phyloP scores from a whole-genome alignment of 2,888 invertebrate species.

The Apamea epomidion region DNA sequence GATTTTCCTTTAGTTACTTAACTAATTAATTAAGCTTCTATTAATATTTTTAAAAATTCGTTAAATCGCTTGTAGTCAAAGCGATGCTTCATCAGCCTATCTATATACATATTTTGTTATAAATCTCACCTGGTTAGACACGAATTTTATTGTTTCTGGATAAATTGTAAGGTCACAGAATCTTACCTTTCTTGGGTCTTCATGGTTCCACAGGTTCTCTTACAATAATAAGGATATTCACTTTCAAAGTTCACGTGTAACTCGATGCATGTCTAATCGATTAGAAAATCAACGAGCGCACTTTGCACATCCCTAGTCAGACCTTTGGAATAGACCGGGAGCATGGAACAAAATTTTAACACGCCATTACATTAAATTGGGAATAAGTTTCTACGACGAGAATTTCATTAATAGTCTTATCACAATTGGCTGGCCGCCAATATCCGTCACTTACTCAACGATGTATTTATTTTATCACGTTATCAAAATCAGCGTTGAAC shows the following conservation, averaged over 20 bases:
- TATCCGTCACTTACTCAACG: slow-evolving; percentile 47
- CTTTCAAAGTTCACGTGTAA: not conserved
- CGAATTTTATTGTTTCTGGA: not conserved
- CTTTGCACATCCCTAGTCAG: not conserved
- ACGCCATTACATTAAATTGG: slow-evolving; percentile 10
- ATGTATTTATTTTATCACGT: slow-evolving; percentile 54
- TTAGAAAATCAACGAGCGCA: slow-evolving; percentile 12
- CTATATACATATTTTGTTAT: not conserved
- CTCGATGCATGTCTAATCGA: not conserved
- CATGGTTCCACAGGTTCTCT: not conserved
- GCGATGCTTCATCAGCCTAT: not conserved
- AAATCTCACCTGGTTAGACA: not conserved
- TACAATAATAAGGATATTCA: not conserved
- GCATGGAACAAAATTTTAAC: slow-evolving; percentile 1
- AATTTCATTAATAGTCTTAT: slow-evolving; percentile 63
- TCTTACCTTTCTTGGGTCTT: not conserved
- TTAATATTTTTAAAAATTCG: not conserved
- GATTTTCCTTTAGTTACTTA: not conserved
- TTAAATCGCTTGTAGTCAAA: not conserved
- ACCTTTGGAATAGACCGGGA: not conserved
- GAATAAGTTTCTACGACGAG: slow-evolving; percentile 30
- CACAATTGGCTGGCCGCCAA: slow-evolving; percentile 66
- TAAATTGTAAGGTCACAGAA: not conserved
- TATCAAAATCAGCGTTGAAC: slow-evolving; percentile 51
- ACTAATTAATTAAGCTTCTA: not conserved